Conservation (phyloP, 2,113 vertebrate species). For the Aptenodytes patagonicus region DNA sequence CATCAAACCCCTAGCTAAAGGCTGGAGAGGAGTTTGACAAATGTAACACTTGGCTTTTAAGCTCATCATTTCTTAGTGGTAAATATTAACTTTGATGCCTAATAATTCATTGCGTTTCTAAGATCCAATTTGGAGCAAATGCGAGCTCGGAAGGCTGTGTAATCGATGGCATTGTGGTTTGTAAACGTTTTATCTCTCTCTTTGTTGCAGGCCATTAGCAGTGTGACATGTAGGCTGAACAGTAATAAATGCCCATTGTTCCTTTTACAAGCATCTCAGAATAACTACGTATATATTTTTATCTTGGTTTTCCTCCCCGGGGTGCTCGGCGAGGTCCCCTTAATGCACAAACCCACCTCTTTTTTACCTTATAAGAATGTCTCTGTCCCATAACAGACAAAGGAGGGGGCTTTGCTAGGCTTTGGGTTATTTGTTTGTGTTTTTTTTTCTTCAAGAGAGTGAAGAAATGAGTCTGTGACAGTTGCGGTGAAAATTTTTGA, state of each 20-base stretch:
- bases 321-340: background rate
- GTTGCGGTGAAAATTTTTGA: background rate
- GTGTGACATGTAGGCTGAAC: conserved; percentile 22
- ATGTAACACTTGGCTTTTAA: background rate
- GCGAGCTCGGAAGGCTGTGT: background rate
- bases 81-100: background rate
- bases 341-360: conserved; percentile 32
- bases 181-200: background rate
- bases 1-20: background rate
- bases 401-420: background rate
- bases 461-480: background rate
- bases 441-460: background rate
- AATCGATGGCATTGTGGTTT: background rate
- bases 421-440: too few relatives aligned
- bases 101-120: background rate
- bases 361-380: conserved; percentile 40
- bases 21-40: background rate
- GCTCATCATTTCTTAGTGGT: background rate
- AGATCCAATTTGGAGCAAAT: background rate
- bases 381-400: conserved; percentile 31
- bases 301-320: background rate
- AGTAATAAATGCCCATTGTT: conserved; percentile 65
- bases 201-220: conserved; percentile 37
- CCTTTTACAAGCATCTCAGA: conserved; percentile 35
- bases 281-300: conserved; percentile 19